Evolutionary conservation across 1,140 invertebrate genomes (phyloP), one percentile per base, ranked within the genome.

Genomic region (Penaeus vannamei): DNA sequence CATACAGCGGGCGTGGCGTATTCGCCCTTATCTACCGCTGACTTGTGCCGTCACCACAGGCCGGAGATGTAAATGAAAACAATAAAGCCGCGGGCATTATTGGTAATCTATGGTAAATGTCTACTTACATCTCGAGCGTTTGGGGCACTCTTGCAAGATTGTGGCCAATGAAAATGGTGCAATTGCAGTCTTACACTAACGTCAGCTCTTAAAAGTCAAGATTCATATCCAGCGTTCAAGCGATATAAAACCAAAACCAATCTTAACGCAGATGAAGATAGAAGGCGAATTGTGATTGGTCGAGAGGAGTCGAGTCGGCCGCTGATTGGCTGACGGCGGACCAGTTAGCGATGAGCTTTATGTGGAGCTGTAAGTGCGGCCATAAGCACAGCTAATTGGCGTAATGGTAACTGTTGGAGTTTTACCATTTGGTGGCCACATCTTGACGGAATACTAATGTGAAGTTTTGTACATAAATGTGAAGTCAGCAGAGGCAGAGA

Each of bases 61-160:
- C 60, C 64, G 42, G 62, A 62, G 76, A 90, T 90, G 89, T 72
- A 90, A 83, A 90, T 90, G 89, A 69, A 86, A 64, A 61, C 85
- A 64, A 53, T 90, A 86, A 84, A 90, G 89, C 85, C 79, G n/a
- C 76, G 61, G 80, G 84, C 89, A 83, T 86, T 90, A 90, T 90
- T 86, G 89, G 89, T 90, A 90, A 90, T 90, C 89, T 86, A 90
- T 86, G 89, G 89, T 86, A 90, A 90, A 90, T 90, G 89, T 86
- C 32, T 88, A 88, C 84, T 86, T 86, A 85, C 80, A 62, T 86
- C 77, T 86, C 80, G 85, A 86, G 84, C 84, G 83, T 53, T 77
- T 64, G 64, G 61, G 89, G 79, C 79, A 76, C 80, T 90, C 81
- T 53, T 26, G 53, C 62, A 64, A 60, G 61, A 60, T 62, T 61